Base-by-base conservation (phyloP, 2,888 invertebrate genomes). In the Clanis bilineata region DNA sequence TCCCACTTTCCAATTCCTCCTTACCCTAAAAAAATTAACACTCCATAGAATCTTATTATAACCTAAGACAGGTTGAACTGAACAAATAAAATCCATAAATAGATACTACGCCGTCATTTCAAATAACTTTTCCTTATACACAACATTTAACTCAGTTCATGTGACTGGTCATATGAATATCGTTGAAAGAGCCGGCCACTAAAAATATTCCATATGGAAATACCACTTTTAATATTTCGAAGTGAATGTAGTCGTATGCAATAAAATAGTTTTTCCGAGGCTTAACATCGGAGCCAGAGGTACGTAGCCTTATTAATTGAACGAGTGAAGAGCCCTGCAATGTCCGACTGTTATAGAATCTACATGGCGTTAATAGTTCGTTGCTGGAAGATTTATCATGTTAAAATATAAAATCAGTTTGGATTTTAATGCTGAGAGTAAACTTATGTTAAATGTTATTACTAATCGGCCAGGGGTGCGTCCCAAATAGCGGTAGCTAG, bases 251-350 rank as follows among this genome's bases (percentile, higher is more conserved):
- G 70, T 72, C 71, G 68, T 62, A 65, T 74, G 72, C 71, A 76
- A 64, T 69, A 64, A 64, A 66, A 65, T 69, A 66, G 62, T 69
- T 67, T 64, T 61, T 55, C 61, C 62, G 54, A 41, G 65, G 65
- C 61, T 68, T 69, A 64, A 72, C 66, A 68, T 68, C 61, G 55
- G 41, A 41, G 61, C 58, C 65, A 62, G 67, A 62, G 61, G 65
- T 65, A 68, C 66, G 72, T 71, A 74, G 75, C 72, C 77, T 76
- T 74, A 79, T 79, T 81, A 82, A 82, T 82, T 80, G 76, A 79
- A 69, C 67, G 72, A 74, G 73, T 72, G 61, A 68, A 81, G 76
- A 69, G 74, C 75, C 72, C 73, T 80, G 70, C 75, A 72, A 65
- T 73, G 70, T 76, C 72, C 59, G 68, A 62, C 69, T 65, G 71